Conservation (phyloP, 2,797 vertebrate species). For the Lutjanus campechanus region DNA sequence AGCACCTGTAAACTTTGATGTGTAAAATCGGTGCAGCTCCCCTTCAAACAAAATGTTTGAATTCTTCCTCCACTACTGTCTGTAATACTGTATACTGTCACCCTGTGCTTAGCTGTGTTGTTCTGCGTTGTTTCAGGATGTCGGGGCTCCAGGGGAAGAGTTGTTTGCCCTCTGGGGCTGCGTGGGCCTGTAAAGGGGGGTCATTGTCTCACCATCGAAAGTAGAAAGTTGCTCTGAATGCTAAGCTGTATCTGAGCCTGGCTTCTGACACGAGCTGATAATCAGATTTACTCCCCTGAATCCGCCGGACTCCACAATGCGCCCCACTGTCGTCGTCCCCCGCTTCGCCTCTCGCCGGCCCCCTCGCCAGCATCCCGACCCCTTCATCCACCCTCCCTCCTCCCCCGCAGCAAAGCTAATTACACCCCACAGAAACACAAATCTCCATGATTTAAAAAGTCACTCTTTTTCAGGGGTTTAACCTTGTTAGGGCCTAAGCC, state of each 20-base stretch:
- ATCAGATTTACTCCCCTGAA: constrained; percentile 99
- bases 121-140: constrained; percentile 50
- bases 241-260: constrained; percentile 98
- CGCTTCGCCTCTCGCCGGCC: constrained; percentile 47
- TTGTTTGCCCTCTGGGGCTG: constrained; percentile 61
- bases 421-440: constrained; percentile 99
- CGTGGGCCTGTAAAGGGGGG: constrained; percentile 88
- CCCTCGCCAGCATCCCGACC: constrained; percentile 60
- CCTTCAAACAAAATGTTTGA: neutral
- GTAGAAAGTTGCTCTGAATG: constrained; percentile 94
- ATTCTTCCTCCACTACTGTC: neutral
- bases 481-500: constrained; percentile 98
- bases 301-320: constrained; percentile 95
- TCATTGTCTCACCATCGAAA: constrained; percentile 94
- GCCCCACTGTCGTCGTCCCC: constrained; percentile 91
- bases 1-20: neutral
- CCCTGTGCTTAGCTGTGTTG: constrained; percentile 18
- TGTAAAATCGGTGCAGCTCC: neutral
- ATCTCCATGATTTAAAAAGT: constrained; percentile 99
- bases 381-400: constrained; percentile 61
- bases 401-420: constrained; percentile 95
- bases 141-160: constrained; percentile 30
- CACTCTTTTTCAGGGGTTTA: constrained; percentile 97
- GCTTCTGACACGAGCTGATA: constrained; percentile 99
- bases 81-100: constrained; percentile 12